These are phyloP conservation scores for Pseudopleuronectes americanus DNA, from an alignment of 2,797 vertebrate genomes.

Conservation along the genomic window DNA sequence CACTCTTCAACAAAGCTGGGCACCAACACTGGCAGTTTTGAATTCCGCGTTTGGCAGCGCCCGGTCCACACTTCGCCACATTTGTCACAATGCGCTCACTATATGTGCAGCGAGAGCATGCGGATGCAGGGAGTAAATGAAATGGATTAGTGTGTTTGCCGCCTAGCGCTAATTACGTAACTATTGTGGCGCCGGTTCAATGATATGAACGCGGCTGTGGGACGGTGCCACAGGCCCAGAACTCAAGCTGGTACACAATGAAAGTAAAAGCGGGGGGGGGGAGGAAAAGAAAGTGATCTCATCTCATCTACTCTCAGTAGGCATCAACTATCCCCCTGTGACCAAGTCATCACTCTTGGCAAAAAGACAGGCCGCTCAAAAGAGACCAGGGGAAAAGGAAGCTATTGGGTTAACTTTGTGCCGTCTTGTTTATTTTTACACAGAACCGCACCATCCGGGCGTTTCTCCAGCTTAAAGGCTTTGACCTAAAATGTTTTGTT, in stretches of 20 bases:
- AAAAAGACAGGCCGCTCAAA: constrained; percentile 32
- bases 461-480: constrained; percentile 39
- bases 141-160: constrained; percentile 60
- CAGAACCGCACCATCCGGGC: constrained; percentile 40
- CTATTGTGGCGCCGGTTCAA: constrained; percentile 56
- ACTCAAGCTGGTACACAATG: constrained; percentile 52
- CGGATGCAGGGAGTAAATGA: constrained; percentile 53
- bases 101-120: constrained; percentile 22
- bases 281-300: constrained; percentile 47
- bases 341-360: constrained; percentile 35
- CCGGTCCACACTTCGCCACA: constrained; percentile 18
- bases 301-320: constrained; percentile 38
- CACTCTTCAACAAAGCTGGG: constrained; percentile 27
- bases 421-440: constrained; percentile 52
- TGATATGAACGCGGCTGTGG: constrained; percentile 49
- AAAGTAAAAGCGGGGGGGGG: constrained; percentile 21
- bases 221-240: constrained; percentile 53
- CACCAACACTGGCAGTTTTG: constrained; percentile 32
- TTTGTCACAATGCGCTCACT: constrained; percentile 53
- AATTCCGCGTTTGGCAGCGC: constrained; percentile 19
- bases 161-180: constrained; percentile 70
- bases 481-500: constrained; percentile 59
- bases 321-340: constrained; percentile 44
- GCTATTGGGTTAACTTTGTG: constrained; percentile 41
- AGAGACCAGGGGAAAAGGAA: constrained; percentile 2